phyloP scores from a whole-genome alignment of 2,888 invertebrate species.

The Tridacna crocea region DNA sequence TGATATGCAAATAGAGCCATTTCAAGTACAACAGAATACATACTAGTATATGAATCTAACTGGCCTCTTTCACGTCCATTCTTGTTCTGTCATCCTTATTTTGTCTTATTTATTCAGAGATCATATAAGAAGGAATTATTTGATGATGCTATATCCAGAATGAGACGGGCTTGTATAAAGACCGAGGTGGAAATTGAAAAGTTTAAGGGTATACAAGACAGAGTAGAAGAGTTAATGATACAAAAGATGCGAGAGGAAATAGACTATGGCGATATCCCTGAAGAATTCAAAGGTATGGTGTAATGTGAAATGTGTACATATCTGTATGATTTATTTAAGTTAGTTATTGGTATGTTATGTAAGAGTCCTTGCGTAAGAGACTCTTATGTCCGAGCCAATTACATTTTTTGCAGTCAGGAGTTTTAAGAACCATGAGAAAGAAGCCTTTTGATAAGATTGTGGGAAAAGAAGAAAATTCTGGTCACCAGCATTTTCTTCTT shows the following conservation, averaged over 20 bases:
- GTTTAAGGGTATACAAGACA: slow-evolving; percentile 87
- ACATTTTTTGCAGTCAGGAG: too few species aligned
- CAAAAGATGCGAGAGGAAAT: slow-evolving; percentile 94
- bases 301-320: neutral
- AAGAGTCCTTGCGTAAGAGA: too few species aligned
- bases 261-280: slow-evolving; percentile 97
- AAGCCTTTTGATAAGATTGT: too few species aligned
- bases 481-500: too few species aligned
- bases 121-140: slow-evolving; percentile 97
- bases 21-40: too few species aligned
- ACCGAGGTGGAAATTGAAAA: slow-evolving; percentile 93
- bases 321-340: neutral
- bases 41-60: too few species aligned
- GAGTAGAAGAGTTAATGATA: slow-evolving; percentile 87
- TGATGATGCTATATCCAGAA: slow-evolving; percentile 93
- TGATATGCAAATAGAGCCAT: too few species aligned
- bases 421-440: too few species aligned
- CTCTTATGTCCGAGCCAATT: too few species aligned
- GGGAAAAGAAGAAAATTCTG: too few species aligned
- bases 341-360: too few species aligned
- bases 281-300: slow-evolving; percentile 91
- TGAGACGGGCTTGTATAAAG: slow-evolving; percentile 93
- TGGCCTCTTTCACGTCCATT: neutral
- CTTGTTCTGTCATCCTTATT: neutral
- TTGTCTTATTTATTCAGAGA: slow-evolving; percentile 87